Evolutionary conservation across 2,888 invertebrate genomes (phyloP), one percentile per base, ranked within the genome.

Genomic region (Pocota personata): DNA sequence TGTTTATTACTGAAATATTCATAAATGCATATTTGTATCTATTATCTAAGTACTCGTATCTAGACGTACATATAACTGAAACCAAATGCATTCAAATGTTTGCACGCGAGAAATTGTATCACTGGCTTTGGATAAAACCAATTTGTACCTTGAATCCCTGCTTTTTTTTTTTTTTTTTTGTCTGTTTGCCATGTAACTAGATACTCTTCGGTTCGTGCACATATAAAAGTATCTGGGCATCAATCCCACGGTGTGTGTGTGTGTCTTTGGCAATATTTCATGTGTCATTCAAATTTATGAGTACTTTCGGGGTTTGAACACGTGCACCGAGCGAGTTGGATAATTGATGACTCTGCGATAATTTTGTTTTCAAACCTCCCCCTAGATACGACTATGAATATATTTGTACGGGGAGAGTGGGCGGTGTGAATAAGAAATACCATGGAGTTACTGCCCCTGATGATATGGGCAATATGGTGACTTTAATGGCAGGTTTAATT

Each of bases 271-370:
- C 50, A 78, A 24, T 64, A 55, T 75, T 37, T 77, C 64, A 14
- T 71, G 71, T 77, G 64, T 43, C 71, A 72, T 72, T 71, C 35
- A 66, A 66, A 77, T 66, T 82, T 66, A 77, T 72, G 82, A 77
- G 82, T 72, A 37, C 82, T 77, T 77, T 82, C 40, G 77, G 77
- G 77, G 35, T 58, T 82, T 30, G 46, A 71, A 82, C 82, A 82
- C 82, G 71, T 82, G 82, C 82, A 82, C 24, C 71, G 52, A 35
- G 37, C 46, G 55, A 55, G 30, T 46, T 46, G 66, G 76, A 67
- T 76, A 76, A 76, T 76, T 66, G 66, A 76, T 67, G 66, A 67
- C 76, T 66, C 30, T 58, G 67, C 30, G 48, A 76, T 76, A 76
- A 76, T 76, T 76, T 76, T 37, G 27, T 76, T 10, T 57, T 24